Evolutionary conservation across 2,113 vertebrate species (phyloP).

Genomic region (Ancistrus triradiatus): DNA sequence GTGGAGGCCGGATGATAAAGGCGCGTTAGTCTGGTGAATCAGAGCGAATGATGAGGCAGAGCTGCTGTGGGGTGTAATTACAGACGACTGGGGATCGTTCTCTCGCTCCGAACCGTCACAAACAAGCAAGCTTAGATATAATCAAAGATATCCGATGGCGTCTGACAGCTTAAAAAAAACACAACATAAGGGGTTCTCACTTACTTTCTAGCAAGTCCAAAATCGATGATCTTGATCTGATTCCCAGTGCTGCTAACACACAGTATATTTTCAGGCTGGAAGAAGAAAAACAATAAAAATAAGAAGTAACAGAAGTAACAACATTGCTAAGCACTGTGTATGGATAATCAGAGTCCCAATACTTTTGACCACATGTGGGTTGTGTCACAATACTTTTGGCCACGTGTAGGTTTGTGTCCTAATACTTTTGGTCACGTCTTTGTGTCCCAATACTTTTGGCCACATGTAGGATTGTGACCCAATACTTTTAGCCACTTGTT

Average conservation of each 20-base stretch:
- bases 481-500: too few relatives aligned
- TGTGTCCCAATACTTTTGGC: too few relatives aligned
- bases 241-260: slow-evolving; percentile 80
- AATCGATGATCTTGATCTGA: slow-evolving; percentile 90
- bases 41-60: slow-evolving; percentile 9
- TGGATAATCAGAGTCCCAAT: too few relatives aligned
- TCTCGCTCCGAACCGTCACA: slow-evolving; percentile 3
- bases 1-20: slow-evolving; percentile 12
- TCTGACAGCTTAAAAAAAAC: not conserved
- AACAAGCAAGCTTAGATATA: slow-evolving; percentile 2
- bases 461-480: too few relatives aligned
- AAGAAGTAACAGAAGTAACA: not conserved
- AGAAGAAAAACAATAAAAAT: slow-evolving; percentile 23
- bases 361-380: too few relatives aligned
- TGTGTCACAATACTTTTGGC: too few relatives aligned
- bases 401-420: too few relatives aligned
- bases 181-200: slow-evolving; percentile 12
- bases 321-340: not conserved
- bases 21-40: slow-evolving; percentile 9
- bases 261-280: slow-evolving; percentile 87
- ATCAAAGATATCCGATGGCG: not conserved
- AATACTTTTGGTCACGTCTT: too few relatives aligned
- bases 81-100: not conserved
- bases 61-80: not conserved
- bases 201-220: slow-evolving; percentile 87